A percentile compares a stretch with the other conserved stretches of the same genome.
These are phyloP conservation scores for Ivindomyrus marchei DNA, from an alignment of 2,113 vertebrate genomes.

Conservation along the genomic window DNA sequence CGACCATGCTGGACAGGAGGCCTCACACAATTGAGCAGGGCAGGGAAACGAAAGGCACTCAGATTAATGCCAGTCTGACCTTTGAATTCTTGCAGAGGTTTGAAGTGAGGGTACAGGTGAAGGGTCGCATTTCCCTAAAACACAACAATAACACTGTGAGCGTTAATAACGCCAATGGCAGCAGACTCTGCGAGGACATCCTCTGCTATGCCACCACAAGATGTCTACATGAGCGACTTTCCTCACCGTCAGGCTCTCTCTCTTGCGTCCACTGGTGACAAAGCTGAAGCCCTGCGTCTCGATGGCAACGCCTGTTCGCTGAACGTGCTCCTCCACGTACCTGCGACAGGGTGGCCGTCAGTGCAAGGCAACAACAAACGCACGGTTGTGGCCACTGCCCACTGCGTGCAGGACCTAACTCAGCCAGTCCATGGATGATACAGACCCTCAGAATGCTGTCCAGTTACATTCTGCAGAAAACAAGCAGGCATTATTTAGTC, in stretches of 20 bases:
- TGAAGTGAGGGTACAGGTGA: conserved; percentile 71
- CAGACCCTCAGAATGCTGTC: neutral
- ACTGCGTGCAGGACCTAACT: neutral
- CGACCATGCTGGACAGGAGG: neutral
- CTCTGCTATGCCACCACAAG: neutral
- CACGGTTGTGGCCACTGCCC: neutral
- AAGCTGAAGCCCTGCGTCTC: conserved; percentile 77
- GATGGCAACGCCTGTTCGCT: conserved; percentile 74
- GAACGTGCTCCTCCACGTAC: conserved; percentile 79
- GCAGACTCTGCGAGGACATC: neutral
- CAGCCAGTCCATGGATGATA: neutral
- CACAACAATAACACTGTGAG: neutral
- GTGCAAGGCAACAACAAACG: neutral
- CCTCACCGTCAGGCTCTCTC: conserved; percentile 70
- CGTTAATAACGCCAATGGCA: neutral
- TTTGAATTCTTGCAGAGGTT: conserved; percentile 68
- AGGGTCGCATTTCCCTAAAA: conserved; percentile 72
- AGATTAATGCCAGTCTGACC: conserved; percentile 48
- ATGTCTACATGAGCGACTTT: neutral
- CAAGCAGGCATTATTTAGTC: neutral
- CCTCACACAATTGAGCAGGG: neutral
- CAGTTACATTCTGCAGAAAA: neutral
- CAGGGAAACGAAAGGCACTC: too few species aligned
- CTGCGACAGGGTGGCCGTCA: conserved; percentile 36
- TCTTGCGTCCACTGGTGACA: conserved; percentile 73